Base-by-base conservation (phyloP, 2,113 vertebrate genomes). In the Ptilonorhynchus violaceus region DNA sequence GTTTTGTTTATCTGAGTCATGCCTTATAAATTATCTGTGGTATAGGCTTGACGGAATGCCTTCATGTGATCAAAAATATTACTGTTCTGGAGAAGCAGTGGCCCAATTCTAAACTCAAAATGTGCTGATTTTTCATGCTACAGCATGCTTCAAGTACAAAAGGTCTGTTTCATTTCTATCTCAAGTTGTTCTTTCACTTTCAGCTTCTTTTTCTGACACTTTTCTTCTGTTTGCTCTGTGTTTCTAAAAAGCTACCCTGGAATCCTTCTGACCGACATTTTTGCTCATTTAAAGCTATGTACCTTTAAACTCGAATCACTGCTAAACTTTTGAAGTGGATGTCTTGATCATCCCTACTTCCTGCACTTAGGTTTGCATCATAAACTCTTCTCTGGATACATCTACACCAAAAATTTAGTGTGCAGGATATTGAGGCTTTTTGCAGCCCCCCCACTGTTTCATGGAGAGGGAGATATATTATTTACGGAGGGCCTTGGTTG, bases 401-500 rank as follows among this genome's bases (percentile, higher is more conserved):
- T 10, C 7, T 58, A 70, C 7, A 14, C 1, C 16, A 46, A 74
- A 91, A 59, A 56, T 49, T 4, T 33, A 60, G 3, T 37, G 15
- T 37, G 3, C 2, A 27, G 4, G 4, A 31, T 59, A 24, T 10
- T 56, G 15, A 4, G 4, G 1, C 1, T 25, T 11, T 15, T 28
- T 46, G 12, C 10, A 37, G 37, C 8, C 2, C 23, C 17, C 4
- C 3, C 11, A 44, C 6, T 23, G 13, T 30, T 79, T 30, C 12
- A 3, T 7, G 5, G 13, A 19, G 23, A 27, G 3, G 10, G 22
- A 30, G 1, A 6, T 5, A 2, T 41, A 3, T 14, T 49, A 63
- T 58, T 52, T 18, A 14, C 15, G 8, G 20, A 37, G 3, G 1
- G 2, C 3, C n/a, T 75, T 35, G 1, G 1, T 47, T 42, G 4